Base-by-base conservation (phyloP, 2,888 invertebrate species). In the Petrolisthes manimaculis region DNA sequence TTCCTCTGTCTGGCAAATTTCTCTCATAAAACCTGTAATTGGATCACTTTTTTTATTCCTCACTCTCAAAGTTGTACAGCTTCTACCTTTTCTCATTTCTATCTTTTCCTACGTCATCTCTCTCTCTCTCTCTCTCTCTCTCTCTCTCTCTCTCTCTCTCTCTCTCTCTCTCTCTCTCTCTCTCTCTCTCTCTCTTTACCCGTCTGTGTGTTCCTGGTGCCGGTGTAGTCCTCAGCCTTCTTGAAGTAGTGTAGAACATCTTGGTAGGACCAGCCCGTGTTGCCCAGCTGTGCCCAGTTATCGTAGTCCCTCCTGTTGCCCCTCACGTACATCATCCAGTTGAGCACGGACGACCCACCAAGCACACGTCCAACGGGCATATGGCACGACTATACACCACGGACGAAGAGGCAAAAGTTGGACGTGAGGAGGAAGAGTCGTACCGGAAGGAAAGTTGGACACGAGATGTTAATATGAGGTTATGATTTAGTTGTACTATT, bases 301-400 rank as follows among this genome's bases (percentile, higher is more conserved):
- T 98, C 96, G 92, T 95, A 98, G 93, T 98, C 98, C 0, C 96
- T 94, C 86, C 95, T 94, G 93, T 97, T 97, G 0, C 98, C 98
- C 90, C 98, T 94, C 5, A 97, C 93, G 92, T 98, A 98, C 0
- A 97, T 93, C 98, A 98, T 98, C 93, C 97, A 97, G 93, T 98
- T 98, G 0, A 98, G 94, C 0, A 97, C 97, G 71, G 96, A 96
- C 18, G 96, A 96, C 0, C 98, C 98, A 0, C 98, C 98, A 0
- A 98, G 94, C 69, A 94, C 94, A 93, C 97, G 97, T 83, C 98
- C 98, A 88, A 97, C 95, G 0, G 97, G 97, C 71, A 71, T 71
- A 21, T 71, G 71, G 21, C 71, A 71, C 14, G 71, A 71, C 71
- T 71, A n/a, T 3, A 18, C 9, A 18, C 9, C 61, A 18, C 1